Percentiles rank a stretch among this genome's conserved stretches.
Evolutionary conservation across 1,140 invertebrate genomes (phyloP).

Genomic region (Leptonema lineaticorne): DNA sequence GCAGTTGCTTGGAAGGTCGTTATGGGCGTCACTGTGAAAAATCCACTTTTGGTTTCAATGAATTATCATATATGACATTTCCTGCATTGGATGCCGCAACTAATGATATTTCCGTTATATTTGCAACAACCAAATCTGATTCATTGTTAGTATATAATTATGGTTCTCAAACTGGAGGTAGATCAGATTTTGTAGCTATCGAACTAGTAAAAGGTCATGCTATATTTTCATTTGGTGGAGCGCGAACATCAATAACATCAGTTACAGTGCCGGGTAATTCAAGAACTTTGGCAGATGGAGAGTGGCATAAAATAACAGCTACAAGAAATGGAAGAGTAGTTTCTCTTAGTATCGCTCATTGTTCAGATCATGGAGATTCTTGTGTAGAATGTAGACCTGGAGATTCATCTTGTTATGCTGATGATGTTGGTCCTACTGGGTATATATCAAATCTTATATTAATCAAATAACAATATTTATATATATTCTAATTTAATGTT

Average conservation of each 20-base stretch:
- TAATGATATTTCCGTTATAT: conserved; percentile 88
- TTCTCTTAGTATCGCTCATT: conserved; percentile 77
- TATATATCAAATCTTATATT: conserved; percentile 19
- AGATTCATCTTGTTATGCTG: conserved; percentile 77
- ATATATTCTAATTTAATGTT: conserved; percentile 29
- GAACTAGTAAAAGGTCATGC: conserved; percentile 82
- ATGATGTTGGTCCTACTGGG: conserved; percentile 80
- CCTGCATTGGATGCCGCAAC: conserved; percentile 79
- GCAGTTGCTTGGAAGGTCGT: conserved; percentile 82
- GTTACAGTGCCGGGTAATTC: conserved; percentile 65
- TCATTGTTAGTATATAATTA: conserved; percentile 89
- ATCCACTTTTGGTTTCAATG: conserved; percentile 84
- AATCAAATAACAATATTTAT: not conserved
- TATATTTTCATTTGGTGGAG: conserved; percentile 86
- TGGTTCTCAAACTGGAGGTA: conserved; percentile 78
- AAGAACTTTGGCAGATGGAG: conserved; percentile 75
- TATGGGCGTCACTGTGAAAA: conserved; percentile 90
- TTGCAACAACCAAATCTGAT: conserved; percentile 86
- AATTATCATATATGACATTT: conserved; percentile 88
- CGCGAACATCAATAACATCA: conserved; percentile 80
- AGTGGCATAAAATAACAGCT: conserved; percentile 89
- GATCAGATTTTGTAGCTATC: conserved; percentile 90
- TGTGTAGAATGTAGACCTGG: conserved; percentile 84
- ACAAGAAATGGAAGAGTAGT: conserved; percentile 85
- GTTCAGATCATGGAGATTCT: conserved; percentile 79